Percentiles rank a stretch among this genome's conserved stretches.
phyloP scores from a whole-genome alignment of 2,797 vertebrate species.

The Brachymystax lenok region DNA sequence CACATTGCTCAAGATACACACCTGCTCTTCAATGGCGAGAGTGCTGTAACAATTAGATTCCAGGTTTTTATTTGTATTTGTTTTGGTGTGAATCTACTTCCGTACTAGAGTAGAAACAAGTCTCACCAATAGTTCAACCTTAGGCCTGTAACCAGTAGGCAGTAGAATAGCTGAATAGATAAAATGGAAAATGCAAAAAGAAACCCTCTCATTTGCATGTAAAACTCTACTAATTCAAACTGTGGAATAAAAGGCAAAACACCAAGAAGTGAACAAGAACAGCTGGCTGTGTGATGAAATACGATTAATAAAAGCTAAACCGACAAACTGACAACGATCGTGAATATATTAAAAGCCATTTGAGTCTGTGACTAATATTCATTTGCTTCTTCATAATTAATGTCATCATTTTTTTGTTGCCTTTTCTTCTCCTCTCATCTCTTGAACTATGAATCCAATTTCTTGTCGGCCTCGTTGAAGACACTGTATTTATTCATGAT shows the following conservation, averaged over 20 bases:
- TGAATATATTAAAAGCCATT: slow-evolving; percentile 67
- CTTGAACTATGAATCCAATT: slow-evolving; percentile 69
- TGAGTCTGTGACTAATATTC: slow-evolving; percentile 59
- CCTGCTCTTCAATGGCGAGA: not conserved
- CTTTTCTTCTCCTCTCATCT: slow-evolving; percentile 62
- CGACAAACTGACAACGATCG: slow-evolving; percentile 64
- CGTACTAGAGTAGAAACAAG: not conserved
- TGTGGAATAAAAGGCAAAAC: slow-evolving; percentile 31
- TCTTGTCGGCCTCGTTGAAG: slow-evolving; percentile 64
- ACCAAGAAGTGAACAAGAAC: slow-evolving; percentile 44
- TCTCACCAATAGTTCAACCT: not conserved
- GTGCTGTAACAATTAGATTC: not conserved
- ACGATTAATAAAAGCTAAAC: slow-evolving; percentile 64
- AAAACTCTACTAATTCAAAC: slow-evolving; percentile 28
- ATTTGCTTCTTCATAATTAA: slow-evolving; percentile 71
- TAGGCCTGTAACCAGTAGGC: not conserved
- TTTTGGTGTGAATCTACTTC: not conserved
- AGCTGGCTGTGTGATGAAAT: slow-evolving; percentile 50
- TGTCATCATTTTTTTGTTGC: slow-evolving; percentile 69
- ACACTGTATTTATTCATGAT: slow-evolving; percentile 65
- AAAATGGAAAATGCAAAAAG: slow-evolving; percentile 7
- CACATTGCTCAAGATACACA: not conserved
- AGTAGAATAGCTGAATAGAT: not conserved
- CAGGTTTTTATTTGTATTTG: not conserved
- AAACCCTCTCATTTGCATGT: slow-evolving; percentile 9